Evolutionary conservation across 1,140 invertebrate species (phyloP), one percentile per base, ranked within the genome.

Genomic region (Drosophila neocordata): DNA sequence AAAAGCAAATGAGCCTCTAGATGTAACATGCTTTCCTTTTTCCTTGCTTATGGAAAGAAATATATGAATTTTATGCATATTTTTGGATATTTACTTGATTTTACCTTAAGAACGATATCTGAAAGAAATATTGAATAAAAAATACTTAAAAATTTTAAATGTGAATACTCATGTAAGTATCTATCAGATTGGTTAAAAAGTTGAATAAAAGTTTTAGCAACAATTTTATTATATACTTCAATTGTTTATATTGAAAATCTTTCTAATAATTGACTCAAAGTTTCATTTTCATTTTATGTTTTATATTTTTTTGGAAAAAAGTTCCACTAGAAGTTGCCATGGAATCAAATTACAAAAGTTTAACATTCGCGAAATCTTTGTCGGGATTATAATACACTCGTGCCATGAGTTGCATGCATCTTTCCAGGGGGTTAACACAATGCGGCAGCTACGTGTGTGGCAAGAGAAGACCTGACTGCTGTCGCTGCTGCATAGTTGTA

Each of bases 381-480:
- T 8, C 41, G 11, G 41, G 41, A 48, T 48, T 48, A 48, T 20
- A 48, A 48, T 48, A 48, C 9, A 31, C 27, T 7, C 27, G 5
- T 6, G 20, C 15, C 15, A 18, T 44, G 41, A 44, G 41, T 15
- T 44, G 41, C 41, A 48, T 44, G 41, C 41, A 48, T 48, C 41
- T 18, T 48, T 20, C 41, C 41, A 20, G 41, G 11, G 15, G 9
- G 1, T 8, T 15, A 44, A 44, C 15, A 44, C 41, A 44, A 48
- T 48, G 41, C 41, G 41, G 8, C 41, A 48, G 18, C 15, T 48
- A 48, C 15, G 41, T 48, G 41, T 48, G 41, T 48, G 15, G 41
- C 41, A 48, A 48, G 41, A 9, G 8, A 48, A 69, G 62, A 82
- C 75, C 66, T 71, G 82, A 67, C 77, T 75, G 76, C 38, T 58